phyloP scores from a whole-genome alignment of 2,888 invertebrate species.

The Drosophila paracracens region DNA sequence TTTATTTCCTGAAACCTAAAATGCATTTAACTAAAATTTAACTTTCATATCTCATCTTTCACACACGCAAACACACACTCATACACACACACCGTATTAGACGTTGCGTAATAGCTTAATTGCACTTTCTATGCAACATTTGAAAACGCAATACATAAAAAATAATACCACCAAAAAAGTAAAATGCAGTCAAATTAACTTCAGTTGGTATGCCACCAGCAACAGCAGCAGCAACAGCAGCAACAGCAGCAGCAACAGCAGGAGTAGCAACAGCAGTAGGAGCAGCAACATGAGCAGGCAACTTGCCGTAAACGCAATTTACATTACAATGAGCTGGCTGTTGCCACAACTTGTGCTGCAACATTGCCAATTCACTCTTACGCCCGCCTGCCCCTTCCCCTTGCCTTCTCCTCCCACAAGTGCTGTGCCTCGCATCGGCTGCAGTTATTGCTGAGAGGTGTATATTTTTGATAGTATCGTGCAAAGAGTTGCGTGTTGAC shows the following conservation, averaged over 20 bases:
- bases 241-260: too few relatives aligned
- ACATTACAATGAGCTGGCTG: constrained; percentile 70
- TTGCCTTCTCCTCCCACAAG: background rate
- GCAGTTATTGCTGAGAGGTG: constrained; percentile 60
- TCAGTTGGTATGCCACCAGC: background rate
- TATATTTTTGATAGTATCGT: constrained; percentile 69
- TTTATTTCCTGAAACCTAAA: constrained; percentile 1
- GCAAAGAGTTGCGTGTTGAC: constrained; percentile 42
- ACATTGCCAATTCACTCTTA: background rate
- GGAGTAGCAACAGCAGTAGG: constrained; percentile 1
- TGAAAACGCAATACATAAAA: background rate
- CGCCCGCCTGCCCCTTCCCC: background rate
- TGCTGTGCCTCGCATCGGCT: constrained; percentile 8
- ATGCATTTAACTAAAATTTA: background rate
- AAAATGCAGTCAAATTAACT: background rate
- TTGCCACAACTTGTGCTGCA: constrained; percentile 34
- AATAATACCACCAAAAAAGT: background rate
- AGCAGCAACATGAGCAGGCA: constrained; percentile 20
- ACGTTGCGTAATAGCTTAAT: background rate
- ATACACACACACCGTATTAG: background rate
- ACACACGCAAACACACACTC: background rate
- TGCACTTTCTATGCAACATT: background rate
- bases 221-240: too few relatives aligned
- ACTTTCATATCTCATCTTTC: background rate
- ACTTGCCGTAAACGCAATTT: constrained; percentile 72